Percentiles rank a stretch among this genome's conserved stretches.
phyloP scores from a whole-genome alignment of 2,113 vertebrate genomes.

The Rhipidura dahli region DNA sequence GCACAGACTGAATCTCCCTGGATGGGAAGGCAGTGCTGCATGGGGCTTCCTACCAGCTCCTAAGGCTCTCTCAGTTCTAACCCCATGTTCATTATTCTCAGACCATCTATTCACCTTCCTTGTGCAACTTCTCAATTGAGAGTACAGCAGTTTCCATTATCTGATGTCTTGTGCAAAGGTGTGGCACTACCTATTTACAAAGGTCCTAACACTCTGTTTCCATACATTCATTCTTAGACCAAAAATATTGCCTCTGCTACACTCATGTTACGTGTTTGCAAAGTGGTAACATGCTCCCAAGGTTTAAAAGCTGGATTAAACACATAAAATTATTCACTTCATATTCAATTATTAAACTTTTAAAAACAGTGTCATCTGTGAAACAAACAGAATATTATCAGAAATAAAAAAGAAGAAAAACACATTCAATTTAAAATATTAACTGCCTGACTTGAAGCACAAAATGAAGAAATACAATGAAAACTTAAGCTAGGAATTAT shows the following conservation, averaged over 20 bases:
- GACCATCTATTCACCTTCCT: background rate
- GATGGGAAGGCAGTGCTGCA: background rate
- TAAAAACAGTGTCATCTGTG: background rate
- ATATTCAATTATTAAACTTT: background rate
- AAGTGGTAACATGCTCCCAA: background rate
- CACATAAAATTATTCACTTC: background rate
- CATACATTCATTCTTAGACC: background rate
- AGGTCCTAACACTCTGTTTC: background rate
- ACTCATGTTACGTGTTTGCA: background rate
- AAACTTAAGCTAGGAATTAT: background rate
- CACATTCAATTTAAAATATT: background rate
- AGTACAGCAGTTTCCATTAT: background rate
- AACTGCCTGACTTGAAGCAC: background rate
- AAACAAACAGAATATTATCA: background rate
- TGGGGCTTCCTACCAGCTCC: background rate
- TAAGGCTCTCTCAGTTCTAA: background rate
- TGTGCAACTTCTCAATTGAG: background rate
- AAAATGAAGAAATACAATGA: background rate
- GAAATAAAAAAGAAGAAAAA: background rate
- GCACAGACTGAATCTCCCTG: background rate
- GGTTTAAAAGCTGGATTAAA: background rate
- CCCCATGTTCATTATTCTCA: background rate
- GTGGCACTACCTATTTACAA: background rate
- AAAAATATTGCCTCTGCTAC: background rate
- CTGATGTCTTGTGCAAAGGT: accelerated